phyloP scores from a whole-genome alignment of 2,888 invertebrate genomes.

The Andricus curvator region DNA sequence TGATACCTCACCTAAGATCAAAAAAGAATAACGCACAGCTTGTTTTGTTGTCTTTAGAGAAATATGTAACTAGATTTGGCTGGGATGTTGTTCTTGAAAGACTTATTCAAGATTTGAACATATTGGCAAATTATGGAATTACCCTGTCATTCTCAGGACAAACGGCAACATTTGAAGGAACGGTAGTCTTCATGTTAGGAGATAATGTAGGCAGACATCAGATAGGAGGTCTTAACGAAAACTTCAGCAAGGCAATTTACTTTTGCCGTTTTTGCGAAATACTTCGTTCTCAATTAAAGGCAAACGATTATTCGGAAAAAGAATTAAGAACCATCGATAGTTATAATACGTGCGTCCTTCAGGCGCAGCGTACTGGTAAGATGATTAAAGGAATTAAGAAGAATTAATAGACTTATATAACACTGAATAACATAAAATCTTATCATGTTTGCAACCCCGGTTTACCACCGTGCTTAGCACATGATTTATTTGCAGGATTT shows the following conservation, averaged over 20 bases:
- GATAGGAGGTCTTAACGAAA: constrained; percentile 63
- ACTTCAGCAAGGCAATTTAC: constrained; percentile 55
- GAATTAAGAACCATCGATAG: neutral
- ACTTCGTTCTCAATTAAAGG: too few species aligned
- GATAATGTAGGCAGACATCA: constrained; percentile 52
- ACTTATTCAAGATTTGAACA: constrained; percentile 59
- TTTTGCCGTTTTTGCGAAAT: constrained; percentile 52
- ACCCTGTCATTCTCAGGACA: neutral
- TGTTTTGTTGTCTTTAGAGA: constrained; percentile 60
- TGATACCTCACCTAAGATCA: constrained; percentile 57
- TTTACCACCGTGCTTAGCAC: neutral
- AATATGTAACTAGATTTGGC: constrained; percentile 58
- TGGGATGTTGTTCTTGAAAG: constrained; percentile 53
- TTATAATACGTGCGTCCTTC: neutral
- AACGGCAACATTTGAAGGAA: constrained; percentile 49
- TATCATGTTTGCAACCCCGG: neutral
- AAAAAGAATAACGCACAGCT: constrained; percentile 61
- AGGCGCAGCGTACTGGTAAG: neutral
- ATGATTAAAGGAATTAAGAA: neutral
- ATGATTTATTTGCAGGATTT: too few species aligned
- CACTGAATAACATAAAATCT: constrained; percentile 14
- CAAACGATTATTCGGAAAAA: too few species aligned
- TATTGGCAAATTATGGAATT: constrained; percentile 53
- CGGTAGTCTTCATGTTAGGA: constrained; percentile 29
- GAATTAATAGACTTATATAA: too few species aligned